These are phyloP conservation scores for Heliconius sara DNA, from an alignment of 2,888 invertebrate species.

Conservation along the genomic window DNA sequence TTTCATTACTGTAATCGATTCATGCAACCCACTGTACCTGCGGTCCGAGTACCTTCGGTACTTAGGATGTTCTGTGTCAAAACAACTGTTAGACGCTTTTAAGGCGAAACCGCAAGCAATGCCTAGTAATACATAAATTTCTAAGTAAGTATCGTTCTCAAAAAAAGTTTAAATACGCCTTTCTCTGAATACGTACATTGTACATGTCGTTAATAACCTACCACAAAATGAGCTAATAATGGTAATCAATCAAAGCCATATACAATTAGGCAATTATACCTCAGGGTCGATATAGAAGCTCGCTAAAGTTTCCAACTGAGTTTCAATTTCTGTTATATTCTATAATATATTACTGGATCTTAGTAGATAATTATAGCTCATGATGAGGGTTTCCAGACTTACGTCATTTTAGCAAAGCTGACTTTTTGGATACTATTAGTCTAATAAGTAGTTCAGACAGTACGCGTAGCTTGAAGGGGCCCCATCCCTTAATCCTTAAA, in stretches of 20 bases:
- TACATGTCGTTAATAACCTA: neutral
- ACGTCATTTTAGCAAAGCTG: too few relatives aligned
- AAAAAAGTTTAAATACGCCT: neutral
- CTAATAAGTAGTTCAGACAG: too few relatives aligned
- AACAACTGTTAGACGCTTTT: too few relatives aligned
- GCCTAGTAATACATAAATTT: neutral
- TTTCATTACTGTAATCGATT: too few relatives aligned
- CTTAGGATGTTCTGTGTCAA: too few relatives aligned
- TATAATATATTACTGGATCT: neutral
- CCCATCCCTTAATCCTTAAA: too few relatives aligned
- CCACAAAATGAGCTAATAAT: conserved; percentile 11
- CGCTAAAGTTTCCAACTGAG: conserved; percentile 15
- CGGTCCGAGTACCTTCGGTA: too few relatives aligned
- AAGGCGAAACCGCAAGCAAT: neutral
- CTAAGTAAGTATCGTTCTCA: neutral
- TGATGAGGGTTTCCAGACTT: too few relatives aligned
- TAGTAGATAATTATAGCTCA: neutral
- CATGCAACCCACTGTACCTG: too few relatives aligned
- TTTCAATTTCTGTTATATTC: conserved; percentile 17
- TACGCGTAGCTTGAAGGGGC: too few relatives aligned
- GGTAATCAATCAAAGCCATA: conserved; percentile 25
- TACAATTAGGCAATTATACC: conserved; percentile 19
- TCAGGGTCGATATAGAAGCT: conserved; percentile 8
- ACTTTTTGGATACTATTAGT: too few relatives aligned
- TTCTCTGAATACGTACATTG: neutral